phyloP scores from a whole-genome alignment of 2,888 invertebrate genomes.

The Hoplodrina ambigua region DNA sequence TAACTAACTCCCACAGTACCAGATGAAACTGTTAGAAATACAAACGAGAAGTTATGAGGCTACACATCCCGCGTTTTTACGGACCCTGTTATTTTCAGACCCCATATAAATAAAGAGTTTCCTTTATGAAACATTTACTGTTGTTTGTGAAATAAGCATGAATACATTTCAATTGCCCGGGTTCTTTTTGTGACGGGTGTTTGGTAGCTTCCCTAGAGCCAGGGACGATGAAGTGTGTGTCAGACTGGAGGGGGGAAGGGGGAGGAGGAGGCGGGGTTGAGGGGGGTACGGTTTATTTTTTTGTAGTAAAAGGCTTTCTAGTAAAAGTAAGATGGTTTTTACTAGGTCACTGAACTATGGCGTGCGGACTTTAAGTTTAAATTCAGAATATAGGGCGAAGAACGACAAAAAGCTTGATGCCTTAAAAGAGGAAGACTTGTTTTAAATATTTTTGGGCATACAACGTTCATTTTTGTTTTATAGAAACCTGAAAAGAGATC shows the following conservation, averaged over 20 bases:
- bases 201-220: constrained; percentile 13
- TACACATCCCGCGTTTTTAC: constrained; percentile 16
- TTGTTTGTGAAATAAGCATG: constrained; percentile 30
- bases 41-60: constrained; percentile 7
- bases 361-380: not conserved
- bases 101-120: constrained; percentile 21
- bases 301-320: not conserved
- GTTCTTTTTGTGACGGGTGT: constrained; percentile 27
- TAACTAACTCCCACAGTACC: not conserved
- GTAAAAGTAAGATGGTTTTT: not conserved
- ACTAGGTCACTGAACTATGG: constrained; percentile 1
- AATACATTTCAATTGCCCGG: constrained; percentile 31
- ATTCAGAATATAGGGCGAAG: not conserved
- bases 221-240: not conserved
- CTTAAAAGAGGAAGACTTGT: not conserved
- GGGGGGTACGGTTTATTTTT: not conserved
- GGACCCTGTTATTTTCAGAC: constrained; percentile 28
- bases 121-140: constrained; percentile 28
- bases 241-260: not conserved
- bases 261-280: not conserved
- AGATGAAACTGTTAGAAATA: constrained; percentile 11
- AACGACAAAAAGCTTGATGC: not conserved
- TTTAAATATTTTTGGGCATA: too few species aligned
- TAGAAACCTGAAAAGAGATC: too few species aligned
- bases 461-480: too few species aligned